Conservation (phyloP, 1,140 invertebrate genomes). For the Calephelis virginiensis region DNA sequence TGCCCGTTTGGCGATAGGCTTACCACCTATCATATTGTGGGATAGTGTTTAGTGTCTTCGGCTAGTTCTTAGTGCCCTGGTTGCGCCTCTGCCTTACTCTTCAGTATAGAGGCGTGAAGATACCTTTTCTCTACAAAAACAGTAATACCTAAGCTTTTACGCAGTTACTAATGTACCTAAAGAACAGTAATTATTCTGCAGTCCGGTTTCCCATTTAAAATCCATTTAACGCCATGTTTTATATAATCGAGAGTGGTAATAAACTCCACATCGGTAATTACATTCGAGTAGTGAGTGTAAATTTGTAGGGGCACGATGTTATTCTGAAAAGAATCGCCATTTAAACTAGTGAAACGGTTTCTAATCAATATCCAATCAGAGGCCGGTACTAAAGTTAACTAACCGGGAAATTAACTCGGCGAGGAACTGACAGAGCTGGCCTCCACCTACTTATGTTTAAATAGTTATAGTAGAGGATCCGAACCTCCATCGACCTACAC, state of each 20-base stretch:
- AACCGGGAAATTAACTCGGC: conserved; percentile 70
- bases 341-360: conserved; percentile 62
- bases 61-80: too few species aligned
- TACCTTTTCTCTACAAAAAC: too few species aligned
- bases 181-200: not conserved
- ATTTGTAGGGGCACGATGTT: conserved; percentile 63
- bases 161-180: not conserved
- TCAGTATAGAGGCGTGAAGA: too few species aligned
- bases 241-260: conserved; percentile 59
- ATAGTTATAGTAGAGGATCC: too few species aligned
- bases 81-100: too few species aligned
- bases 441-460: too few species aligned
- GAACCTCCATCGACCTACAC: too few species aligned
- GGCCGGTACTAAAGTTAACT: conserved; percentile 70
- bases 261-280: conserved; percentile 65
- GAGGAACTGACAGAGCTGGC: conserved; percentile 17
- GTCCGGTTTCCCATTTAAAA: conserved; percentile 33
- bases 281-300: conserved; percentile 70
- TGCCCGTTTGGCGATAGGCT: too few species aligned
- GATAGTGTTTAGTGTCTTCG: too few species aligned
- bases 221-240: conserved; percentile 60
- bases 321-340: conserved; percentile 63
- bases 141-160: not conserved
- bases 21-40: too few species aligned
- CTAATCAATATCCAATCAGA: conserved; percentile 77